Percentiles rank a stretch among this genome's conserved stretches.
phyloP scores from a whole-genome alignment of 1,140 invertebrate species.

The Sinella curviseta region DNA sequence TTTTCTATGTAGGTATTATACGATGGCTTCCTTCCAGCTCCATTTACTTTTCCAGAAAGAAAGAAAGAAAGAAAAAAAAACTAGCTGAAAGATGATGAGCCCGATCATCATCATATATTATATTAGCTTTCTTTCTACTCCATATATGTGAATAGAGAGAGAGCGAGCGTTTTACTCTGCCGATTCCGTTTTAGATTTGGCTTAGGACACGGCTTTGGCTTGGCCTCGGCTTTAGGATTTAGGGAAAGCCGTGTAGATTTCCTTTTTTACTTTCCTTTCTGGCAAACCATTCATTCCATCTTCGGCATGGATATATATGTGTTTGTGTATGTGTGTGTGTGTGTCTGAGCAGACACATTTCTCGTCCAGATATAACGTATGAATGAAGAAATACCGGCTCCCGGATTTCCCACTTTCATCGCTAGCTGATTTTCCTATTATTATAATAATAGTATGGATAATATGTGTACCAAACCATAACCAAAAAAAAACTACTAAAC shows the following conservation, averaged over 20 bases:
- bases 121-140: background rate
- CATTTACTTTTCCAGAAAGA: too few relatives aligned
- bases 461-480: background rate
- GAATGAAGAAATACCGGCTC: background rate
- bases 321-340: too few relatives aligned
- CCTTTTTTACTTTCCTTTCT: background rate
- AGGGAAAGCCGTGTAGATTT: slow-evolving; percentile 9
- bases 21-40: slow-evolving; percentile 2
- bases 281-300: background rate
- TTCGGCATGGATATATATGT: background rate
- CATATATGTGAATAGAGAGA: too few relatives aligned
- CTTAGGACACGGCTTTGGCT: slow-evolving; percentile 6
- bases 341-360: too few relatives aligned
- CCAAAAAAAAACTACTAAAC: background rate
- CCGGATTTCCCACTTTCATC: slow-evolving; percentile 16
- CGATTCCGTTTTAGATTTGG: background rate
- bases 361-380: background rate
- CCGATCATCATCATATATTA: slow-evolving; percentile 15
- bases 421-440: background rate
- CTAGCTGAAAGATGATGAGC: background rate
- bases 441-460: background rate
- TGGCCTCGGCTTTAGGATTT: slow-evolving; percentile 14
- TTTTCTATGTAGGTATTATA: background rate
- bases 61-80: background rate
- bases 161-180: background rate